These are phyloP conservation scores for Tyria jacobaeae DNA, from an alignment of 2,888 invertebrate species.

Conservation along the genomic window DNA sequence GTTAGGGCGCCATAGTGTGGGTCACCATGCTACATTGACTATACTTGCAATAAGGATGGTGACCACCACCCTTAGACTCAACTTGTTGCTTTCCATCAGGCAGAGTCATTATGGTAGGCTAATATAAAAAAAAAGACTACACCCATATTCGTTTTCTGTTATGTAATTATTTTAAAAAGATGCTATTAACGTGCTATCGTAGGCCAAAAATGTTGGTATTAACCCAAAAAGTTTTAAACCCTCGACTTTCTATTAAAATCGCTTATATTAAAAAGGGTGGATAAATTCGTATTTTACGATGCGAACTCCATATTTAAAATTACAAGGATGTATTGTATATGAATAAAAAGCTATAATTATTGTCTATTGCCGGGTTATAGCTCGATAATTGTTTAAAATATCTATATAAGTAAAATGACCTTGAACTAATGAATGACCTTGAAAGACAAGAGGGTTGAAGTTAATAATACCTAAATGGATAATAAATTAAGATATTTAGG, in stretches of 20 bases:
- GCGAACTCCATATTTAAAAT: constrained; percentile 20
- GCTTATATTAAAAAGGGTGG: constrained; percentile 33
- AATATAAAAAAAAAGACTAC: too few relatives aligned
- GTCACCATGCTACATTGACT: too few relatives aligned
- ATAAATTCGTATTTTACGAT: constrained; percentile 51
- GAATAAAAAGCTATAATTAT: constrained; percentile 40
- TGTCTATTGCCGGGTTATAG: constrained; percentile 44
- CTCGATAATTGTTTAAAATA: constrained; percentile 20
- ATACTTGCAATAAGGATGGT: too few relatives aligned
- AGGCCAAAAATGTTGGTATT: not conserved
- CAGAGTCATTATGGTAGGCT: too few relatives aligned
- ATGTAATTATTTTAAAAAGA: too few relatives aligned
- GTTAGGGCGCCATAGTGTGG: too few relatives aligned
- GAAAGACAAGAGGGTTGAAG: not conserved
- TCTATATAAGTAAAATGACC: not conserved
- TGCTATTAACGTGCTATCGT: not conserved
- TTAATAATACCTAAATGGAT: not conserved
- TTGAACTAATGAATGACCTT: not conserved
- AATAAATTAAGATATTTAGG: not conserved
- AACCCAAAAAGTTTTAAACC: not conserved
- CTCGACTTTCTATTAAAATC: not conserved
- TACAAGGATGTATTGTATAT: constrained; percentile 16
- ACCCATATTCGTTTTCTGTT: not conserved
- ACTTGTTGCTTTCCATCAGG: too few relatives aligned
- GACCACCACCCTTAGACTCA: too few relatives aligned